Evolutionary conservation across 2,888 invertebrate species (phyloP).

Genomic region (Oxytorus armatus): DNA sequence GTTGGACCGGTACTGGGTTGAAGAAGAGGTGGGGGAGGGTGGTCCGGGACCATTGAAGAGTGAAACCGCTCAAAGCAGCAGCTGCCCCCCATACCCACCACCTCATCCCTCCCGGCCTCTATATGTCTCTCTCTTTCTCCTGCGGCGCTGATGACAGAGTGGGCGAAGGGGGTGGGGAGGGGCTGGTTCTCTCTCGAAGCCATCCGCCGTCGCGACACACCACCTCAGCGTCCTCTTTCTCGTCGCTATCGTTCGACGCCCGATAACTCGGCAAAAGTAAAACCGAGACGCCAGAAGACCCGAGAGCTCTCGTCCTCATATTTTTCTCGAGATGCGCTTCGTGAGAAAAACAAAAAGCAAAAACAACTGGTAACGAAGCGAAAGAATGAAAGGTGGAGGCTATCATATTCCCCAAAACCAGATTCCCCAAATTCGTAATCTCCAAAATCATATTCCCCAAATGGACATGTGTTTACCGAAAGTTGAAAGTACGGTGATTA

Average conservation of each 20-base stretch:
- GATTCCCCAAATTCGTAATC: too few relatives aligned
- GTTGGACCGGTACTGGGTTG: constrained; percentile 72
- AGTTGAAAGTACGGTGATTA: too few relatives aligned
- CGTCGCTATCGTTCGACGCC: constrained; percentile 56
- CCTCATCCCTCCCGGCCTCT: constrained; percentile 61
- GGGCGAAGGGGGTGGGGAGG: constrained; percentile 60
- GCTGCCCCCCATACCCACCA: constrained; percentile 76
- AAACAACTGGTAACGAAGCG: constrained; percentile 14
- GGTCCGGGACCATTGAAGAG: constrained; percentile 83
- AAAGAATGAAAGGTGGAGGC: constrained; percentile 1
- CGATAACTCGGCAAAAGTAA: constrained; percentile 44
- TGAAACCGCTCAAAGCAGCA: constrained; percentile 84
- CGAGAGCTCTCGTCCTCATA: constrained; percentile 12
- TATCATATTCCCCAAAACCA: too few relatives aligned
- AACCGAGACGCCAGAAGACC: constrained; percentile 45
- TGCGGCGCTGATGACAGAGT: constrained; percentile 55
- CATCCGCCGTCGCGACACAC: constrained; percentile 56
- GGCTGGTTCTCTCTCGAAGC: constrained; percentile 61
- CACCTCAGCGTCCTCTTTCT: constrained; percentile 58
- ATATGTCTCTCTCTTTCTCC: constrained; percentile 46
- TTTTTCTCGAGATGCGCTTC: constrained; percentile 32
- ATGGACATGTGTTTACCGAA: too few relatives aligned
- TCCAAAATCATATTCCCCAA: too few relatives aligned
- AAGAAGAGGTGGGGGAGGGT: constrained; percentile 72
- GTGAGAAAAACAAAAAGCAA: not conserved